Evolutionary conservation across 2,888 invertebrate genomes (phyloP).

Genomic region (Agonopterix alstromeriana): DNA sequence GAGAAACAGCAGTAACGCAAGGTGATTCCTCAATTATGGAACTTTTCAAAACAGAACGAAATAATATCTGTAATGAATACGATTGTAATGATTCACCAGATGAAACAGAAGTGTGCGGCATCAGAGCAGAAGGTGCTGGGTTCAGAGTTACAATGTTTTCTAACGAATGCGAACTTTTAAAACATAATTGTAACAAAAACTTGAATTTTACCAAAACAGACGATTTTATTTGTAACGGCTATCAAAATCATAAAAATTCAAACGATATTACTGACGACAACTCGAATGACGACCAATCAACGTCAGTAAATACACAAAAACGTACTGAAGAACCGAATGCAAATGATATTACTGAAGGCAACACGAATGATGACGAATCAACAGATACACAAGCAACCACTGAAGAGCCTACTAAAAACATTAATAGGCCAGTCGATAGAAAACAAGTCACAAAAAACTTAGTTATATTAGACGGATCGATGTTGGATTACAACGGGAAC

Average conservation of each 20-base stretch:
- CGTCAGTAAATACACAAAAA: too few relatives aligned
- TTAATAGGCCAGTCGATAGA: neutral
- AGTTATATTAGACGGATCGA: slow-evolving; percentile 37
- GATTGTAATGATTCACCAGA: slow-evolving; percentile 14
- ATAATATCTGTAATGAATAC: neutral
- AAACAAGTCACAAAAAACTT: slow-evolving; percentile 19
- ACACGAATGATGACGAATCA: neutral
- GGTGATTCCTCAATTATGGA: neutral
- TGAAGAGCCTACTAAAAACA: neutral
- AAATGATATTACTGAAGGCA: neutral
- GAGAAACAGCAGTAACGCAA: neutral
- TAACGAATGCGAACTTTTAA: slow-evolving; percentile 38
- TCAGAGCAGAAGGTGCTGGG: slow-evolving; percentile 38
- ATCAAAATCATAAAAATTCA: slow-evolving; percentile 2
- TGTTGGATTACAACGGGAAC: slow-evolving; percentile 29
- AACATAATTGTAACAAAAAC: slow-evolving; percentile 37
- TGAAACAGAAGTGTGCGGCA: slow-evolving; percentile 26
- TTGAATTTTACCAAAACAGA: slow-evolving; percentile 34
- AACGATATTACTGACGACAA: neutral
- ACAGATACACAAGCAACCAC: too few relatives aligned
- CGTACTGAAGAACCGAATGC: neutral
- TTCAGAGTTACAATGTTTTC: slow-evolving; percentile 40
- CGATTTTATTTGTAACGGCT: slow-evolving; percentile 32
- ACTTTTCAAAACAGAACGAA: neutral
- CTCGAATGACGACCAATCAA: neutral